Evolutionary conservation across 2,797 vertebrate genomes (phyloP).

Genomic region (Lateolabrax maculatus): DNA sequence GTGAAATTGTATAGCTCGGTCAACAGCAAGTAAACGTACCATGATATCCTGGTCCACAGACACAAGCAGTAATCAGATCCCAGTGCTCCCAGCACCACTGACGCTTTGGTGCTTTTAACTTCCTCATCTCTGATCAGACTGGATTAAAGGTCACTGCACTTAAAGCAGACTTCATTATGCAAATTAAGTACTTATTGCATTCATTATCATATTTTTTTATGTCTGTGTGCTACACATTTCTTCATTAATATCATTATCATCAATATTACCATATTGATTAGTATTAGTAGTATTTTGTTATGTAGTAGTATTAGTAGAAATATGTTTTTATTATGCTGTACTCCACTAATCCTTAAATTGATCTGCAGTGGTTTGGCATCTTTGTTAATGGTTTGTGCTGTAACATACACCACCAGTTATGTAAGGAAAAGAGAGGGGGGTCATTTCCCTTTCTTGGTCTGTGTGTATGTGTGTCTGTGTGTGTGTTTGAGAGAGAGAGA

Average conservation of each 20-base stretch:
- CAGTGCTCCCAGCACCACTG: slow-evolving; percentile 16
- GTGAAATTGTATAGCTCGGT: slow-evolving; percentile 53
- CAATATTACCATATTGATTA: not conserved
- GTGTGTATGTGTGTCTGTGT: slow-evolving; percentile 10
- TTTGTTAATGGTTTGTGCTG: slow-evolving; percentile 30
- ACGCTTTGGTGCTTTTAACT: slow-evolving; percentile 11
- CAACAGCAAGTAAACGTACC: slow-evolving; percentile 37
- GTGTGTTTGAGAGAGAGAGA: slow-evolving; percentile 3
- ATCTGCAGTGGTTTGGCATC: slow-evolving; percentile 23
- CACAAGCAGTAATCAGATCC: slow-evolving; percentile 53
- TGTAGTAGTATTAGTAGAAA: not conserved
- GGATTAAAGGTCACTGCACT: slow-evolving; percentile 13
- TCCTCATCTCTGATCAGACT: slow-evolving; percentile 24
- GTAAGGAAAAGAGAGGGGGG: slow-evolving; percentile 40
- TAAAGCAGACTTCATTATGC: not conserved
- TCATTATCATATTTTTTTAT: not conserved
- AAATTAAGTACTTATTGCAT: not conserved
- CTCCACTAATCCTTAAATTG: slow-evolving; percentile 4
- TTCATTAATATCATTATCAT: not conserved
- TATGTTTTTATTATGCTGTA: not conserved
- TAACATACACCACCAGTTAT: slow-evolving; percentile 53
- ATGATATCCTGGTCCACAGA: slow-evolving; percentile 48
- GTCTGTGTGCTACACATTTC: not conserved
- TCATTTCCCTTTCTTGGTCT: slow-evolving; percentile 15
- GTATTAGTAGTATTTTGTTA: not conserved